Base-by-base conservation (phyloP, 2,888 invertebrate genomes). In the Himalopsyche anomala region DNA sequence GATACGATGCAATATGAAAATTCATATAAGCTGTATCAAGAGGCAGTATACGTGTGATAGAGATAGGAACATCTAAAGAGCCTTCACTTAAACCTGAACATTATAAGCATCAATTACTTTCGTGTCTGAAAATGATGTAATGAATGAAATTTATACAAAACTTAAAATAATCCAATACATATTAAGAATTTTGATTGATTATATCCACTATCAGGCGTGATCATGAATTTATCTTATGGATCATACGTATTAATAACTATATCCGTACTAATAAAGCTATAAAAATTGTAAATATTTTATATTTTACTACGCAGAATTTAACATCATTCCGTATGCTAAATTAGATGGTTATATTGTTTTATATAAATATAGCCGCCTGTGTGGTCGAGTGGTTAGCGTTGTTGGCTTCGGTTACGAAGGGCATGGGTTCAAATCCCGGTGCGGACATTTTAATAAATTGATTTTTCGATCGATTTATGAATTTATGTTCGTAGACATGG, bases 1-100 rank as follows among this genome's bases (percentile, higher is more conserved):
- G 62, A 62, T 62, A 62, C 62, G 19, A 62, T 62, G 62, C 62
- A 62, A 19, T 62, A 62, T 62, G 62, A 62, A 62, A 62, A 62
- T 62, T n/a, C 28, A 62, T 62, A 62, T 62, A 19, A 62, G 9
- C 62, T 62, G 62, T 19, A 62, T 62, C 62, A 62, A 62, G 19
- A 62, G 28, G 28, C 8, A 62, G 19, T 28, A 62, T n/a, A 62
- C 28, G 62, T 62, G 62, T 19, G 62, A 62, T 15, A 19, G 62
- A 62, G 62, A 62, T 8, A 11, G 19, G 28, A 19, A 62, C 19
- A 62, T 5, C 19, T 62, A 62, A 62, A 62, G 62, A 19, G 62
- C 19, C 19, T 62, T 62, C 62, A 62, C 62, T 62, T 62, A 62
- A 62, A 62, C 19, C 62, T 15, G 19, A 62, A 62, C 5, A 62